Base-by-base conservation (phyloP, 2,888 invertebrate genomes). In the Leucoptera coffeella region DNA sequence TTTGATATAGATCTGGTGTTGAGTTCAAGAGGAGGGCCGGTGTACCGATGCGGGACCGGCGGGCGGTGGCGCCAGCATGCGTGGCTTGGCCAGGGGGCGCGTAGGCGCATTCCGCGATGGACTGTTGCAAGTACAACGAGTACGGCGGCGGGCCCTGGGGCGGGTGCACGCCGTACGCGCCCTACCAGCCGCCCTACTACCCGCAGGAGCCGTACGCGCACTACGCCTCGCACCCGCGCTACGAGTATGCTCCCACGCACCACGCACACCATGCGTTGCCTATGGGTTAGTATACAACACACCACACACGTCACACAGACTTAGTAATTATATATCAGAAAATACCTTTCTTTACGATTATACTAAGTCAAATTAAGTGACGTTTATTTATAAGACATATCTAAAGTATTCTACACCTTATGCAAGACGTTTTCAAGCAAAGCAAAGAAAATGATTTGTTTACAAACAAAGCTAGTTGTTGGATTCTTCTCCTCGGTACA, bases 121-220 rank as follows among this genome's bases (percentile, higher is more conserved):
- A 71, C 45, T 69, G 71, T 56, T 71, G 67, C 56, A 62, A 65
- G 50, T 69, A 65, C 62, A 55, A 57, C 45, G 62, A 62, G 55
- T 64, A 58, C 49, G 62, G 65, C 45, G 56, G 50, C 39, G 34
- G 44, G 39, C 46, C 47, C 29, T 40, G 32, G 43, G 35, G 50
- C 41, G 45, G 47, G 36, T 50, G 48, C 38, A 41, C 28, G 22
- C 50, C 48, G 43, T 61, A 59, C 44, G 50, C 56, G 45, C 46
- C 51, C 45, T 54, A 50, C 45, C 49, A 53, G 50, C 40, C 40
- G 39, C 41, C 42, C 32, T 44, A 46, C 42, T 65, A 64, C 43
- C 62, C 62, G 45, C 62, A 61, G 47, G 61, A 64, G 39, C 65
- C 65, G 40, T 55, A 58, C 36, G 36, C 46, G 35, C 60, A 60